These are phyloP conservation scores for Geodia barretti DNA, from an alignment of 37 sponge, comb jelly and placozoan species.

Conservation along the genomic window DNA sequence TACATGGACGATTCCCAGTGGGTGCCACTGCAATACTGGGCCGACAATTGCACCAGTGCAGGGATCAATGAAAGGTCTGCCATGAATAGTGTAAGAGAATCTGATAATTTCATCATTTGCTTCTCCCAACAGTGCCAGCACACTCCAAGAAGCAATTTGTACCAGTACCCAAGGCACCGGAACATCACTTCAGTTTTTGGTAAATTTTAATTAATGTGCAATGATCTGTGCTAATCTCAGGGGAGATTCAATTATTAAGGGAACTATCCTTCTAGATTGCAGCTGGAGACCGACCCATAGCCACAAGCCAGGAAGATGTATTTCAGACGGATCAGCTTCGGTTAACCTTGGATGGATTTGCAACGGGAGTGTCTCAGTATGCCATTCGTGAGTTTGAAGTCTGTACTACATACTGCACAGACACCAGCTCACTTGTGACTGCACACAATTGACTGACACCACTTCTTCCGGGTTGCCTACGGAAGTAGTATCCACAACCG, in stretches of 20 bases:
- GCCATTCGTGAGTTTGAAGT: constrained; percentile 27
- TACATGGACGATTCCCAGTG: constrained; percentile 1
- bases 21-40: constrained; percentile 28
- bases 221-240: not conserved
- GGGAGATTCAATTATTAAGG: not conserved
- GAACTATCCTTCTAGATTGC: not conserved
- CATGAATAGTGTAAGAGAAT: not conserved
- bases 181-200: too few species aligned
- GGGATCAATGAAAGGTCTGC: constrained; percentile 9
- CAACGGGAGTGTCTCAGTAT: not conserved
- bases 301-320: not conserved
- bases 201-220: not conserved
- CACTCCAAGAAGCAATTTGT: not conserved
- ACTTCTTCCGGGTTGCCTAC: too few species aligned
- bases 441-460: too few species aligned
- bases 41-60: constrained; percentile 18
- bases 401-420: constrained; percentile 19
- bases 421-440: too few species aligned
- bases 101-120: not conserved
- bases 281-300: not conserved
- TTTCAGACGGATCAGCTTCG: not conserved
- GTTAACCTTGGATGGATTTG: not conserved
- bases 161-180: too few species aligned
- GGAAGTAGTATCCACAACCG: too few species aligned
- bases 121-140: not conserved